Conservation (phyloP, 2,113 vertebrate species). For the Sus scrofa region DNA sequence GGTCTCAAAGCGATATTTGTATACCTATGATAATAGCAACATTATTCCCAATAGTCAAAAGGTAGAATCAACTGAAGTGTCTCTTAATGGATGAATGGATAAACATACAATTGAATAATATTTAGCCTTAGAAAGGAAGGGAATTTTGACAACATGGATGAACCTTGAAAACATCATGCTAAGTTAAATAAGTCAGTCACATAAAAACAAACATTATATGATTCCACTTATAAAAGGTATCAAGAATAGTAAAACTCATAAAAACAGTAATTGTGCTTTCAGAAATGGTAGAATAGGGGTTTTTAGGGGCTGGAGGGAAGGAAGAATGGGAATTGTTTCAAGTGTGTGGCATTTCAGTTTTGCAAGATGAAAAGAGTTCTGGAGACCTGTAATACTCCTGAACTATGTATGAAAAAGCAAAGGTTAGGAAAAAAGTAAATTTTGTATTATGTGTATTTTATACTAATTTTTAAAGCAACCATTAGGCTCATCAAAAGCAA, state of each 20-base stretch:
- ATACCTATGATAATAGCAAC: neutral
- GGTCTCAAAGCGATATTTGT: neutral
- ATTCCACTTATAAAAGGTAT: neutral
- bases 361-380: neutral
- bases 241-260: neutral
- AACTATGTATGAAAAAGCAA: neutral
- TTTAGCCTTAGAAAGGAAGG: neutral
- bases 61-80: neutral
- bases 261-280: neutral
- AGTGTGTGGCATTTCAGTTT: neutral
- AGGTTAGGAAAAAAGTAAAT: neutral
- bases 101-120: slow-evolving; percentile 7
- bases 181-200: neutral
- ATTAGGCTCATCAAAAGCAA: slow-evolving; percentile 2
- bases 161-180: neutral
- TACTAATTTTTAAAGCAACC: neutral
- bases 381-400: neutral
- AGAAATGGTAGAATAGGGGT: neutral
- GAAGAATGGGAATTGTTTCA: neutral
- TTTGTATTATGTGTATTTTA: neutral
- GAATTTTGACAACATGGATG: neutral
- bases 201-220: neutral
- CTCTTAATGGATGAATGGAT: neutral
- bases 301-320: neutral
- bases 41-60: neutral